These are phyloP conservation scores for Xylocopa sonorina DNA, from an alignment of 1,140 invertebrate genomes.

Conservation along the genomic window DNA sequence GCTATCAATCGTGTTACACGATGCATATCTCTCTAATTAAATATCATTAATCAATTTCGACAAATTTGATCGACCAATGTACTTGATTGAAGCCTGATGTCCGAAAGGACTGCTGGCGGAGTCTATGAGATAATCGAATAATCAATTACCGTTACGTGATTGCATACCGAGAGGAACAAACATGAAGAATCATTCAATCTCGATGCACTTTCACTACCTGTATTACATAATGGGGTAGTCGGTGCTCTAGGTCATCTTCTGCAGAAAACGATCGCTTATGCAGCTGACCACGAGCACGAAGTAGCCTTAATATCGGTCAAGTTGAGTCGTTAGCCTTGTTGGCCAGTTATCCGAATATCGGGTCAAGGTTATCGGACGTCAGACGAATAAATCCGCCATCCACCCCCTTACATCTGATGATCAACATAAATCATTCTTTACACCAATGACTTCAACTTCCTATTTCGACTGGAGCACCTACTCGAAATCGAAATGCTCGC, in stretches of 20 bases:
- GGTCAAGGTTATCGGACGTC: constrained; percentile 63
- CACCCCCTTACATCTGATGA: constrained; percentile 29
- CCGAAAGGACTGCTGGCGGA: no score
- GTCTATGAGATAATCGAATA: not conserved
- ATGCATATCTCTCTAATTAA: no score
- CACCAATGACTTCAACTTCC: not conserved
- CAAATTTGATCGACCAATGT: no score
- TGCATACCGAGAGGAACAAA: not conserved
- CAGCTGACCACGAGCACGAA: constrained; percentile 14
- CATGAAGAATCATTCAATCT: constrained; percentile 3
- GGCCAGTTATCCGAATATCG: constrained; percentile 55
- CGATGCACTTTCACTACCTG: constrained; percentile 37
- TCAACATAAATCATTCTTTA: not conserved
- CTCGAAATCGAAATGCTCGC: not conserved
- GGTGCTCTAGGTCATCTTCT: constrained; percentile 1
- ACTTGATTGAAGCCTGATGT: no score
- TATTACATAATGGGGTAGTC: constrained; percentile 22
- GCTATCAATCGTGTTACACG: no score
- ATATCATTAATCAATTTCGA: no score
- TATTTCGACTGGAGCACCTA: not conserved
- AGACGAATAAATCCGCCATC: constrained; percentile 26
- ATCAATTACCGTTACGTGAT: not conserved
- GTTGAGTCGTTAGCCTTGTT: constrained; percentile 60
- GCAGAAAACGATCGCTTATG: constrained; percentile 11
- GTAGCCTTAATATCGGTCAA: constrained; percentile 52